Evolutionary conservation across 2,888 invertebrate genomes (phyloP), one percentile per base, ranked within the genome.

Genomic region (Microctonus brassicae): DNA sequence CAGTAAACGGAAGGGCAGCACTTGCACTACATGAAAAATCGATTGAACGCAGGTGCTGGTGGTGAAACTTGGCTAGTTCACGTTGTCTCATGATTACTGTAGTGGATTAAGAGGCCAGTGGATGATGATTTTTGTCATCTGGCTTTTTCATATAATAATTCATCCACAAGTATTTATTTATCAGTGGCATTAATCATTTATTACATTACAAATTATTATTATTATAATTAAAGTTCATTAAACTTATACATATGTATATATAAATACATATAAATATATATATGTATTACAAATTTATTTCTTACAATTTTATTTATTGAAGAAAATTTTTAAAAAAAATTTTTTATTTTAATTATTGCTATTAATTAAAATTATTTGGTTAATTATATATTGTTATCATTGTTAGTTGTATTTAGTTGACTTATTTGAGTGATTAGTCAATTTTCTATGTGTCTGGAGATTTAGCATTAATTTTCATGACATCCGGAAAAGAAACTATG

Each of bases 401-500:
- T 20, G 42, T 36, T 63, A 29, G 22, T 69, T 36, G 64, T 73
- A 47, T 57, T 66, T 69, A n/a, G 58, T 57, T 33, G n/a, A 66
- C 58, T 20, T 61, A 53, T 70, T 70, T 70, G 74, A 73, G 72
- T 78, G 70, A 76, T 72, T 72, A 70, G 63, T 64, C 29, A 58
- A 78, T 77, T 70, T 81, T 82, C 79, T 81, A 84, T 83, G 83
- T 79, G 76, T 78, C 76, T 74, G 74, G 70, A 79, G 77, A 77
- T 81, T 75, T 81, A 82, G 75, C 77, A 80, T 69, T 79, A 78
- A 78, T 74, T 84, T 86, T 81, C 83, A 94, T 94, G 94, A 93
- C 93, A 90, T 93, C 92, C 88, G 94, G 93, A 89, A 94, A 93
- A 89, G 93, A 94, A 90, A 92, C 92, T 82, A 94, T 94, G 94